Conservation (phyloP, 53 echinoderm and acorn worm genomes). For the Astropecten irregularis region DNA sequence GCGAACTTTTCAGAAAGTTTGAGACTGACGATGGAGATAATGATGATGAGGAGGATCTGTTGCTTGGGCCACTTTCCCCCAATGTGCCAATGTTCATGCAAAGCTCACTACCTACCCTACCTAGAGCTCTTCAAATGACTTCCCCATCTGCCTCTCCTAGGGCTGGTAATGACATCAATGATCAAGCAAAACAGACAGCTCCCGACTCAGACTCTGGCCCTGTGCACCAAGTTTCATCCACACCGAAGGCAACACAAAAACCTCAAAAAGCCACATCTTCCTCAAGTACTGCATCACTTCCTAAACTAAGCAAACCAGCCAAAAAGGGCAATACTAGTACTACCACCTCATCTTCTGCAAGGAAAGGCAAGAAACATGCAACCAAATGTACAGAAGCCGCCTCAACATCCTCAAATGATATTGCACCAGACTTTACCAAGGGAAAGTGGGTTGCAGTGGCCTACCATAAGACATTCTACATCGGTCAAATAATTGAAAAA, state of each 20-base stretch:
- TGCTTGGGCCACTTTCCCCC: not conserved
- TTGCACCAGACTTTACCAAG: not conserved
- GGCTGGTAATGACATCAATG: too few relatives aligned
- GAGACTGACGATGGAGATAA: not conserved
- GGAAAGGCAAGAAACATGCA: not conserved
- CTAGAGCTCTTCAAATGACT: too few relatives aligned
- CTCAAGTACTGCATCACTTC: too few relatives aligned
- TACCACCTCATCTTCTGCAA: not conserved
- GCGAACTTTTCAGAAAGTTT: slow-evolving; percentile 6
- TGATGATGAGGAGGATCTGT: slow-evolving; percentile 11
- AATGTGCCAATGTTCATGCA: not conserved
- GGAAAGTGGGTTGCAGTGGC: slow-evolving; percentile 8
- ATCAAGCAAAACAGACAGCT: too few relatives aligned
- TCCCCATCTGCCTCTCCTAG: too few relatives aligned
- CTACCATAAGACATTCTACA: not conserved
- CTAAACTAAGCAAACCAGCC: not conserved
- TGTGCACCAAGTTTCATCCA: too few relatives aligned
- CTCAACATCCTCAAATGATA: not conserved
- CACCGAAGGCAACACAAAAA: too few relatives aligned
- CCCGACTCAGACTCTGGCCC: too few relatives aligned
- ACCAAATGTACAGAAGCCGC: not conserved
- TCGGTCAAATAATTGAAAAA: too few relatives aligned
- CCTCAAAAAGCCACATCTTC: too few relatives aligned
- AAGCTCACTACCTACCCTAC: not conserved
- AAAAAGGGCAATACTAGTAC: not conserved